Evolutionary conservation across 2,888 invertebrate genomes (phyloP), one percentile per base, ranked within the genome.

Genomic region (Dasypogon diadema): DNA sequence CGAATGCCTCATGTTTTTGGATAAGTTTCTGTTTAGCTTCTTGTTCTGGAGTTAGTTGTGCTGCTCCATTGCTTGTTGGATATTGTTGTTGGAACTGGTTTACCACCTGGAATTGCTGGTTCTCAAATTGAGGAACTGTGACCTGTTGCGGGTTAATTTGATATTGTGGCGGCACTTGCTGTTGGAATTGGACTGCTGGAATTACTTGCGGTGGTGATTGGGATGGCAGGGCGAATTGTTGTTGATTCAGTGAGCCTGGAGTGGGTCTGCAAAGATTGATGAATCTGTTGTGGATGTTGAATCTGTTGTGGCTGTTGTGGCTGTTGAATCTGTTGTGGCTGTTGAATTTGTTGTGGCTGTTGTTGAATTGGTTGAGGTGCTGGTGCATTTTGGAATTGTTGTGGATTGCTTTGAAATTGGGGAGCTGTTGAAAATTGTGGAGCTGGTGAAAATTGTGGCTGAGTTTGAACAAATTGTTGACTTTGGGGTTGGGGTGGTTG

Each of bases 1-100:
- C 89, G 80, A 93, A 91, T 79, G 93, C 90, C 80, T 93, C 93
- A 79, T 92, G 92, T 81, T 92, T 92, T 80, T 92, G 91, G 77
- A 92, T 92, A 2, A 92, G 88, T 78, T 91, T 89, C 80, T 92
- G 91, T 79, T 92, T 89, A 79, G 93, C 92, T 80, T 91, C 89
- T 58, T 92, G 89, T 79, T 93, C 92, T 79, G 68, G 55, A 8
- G 65, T 24, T 6, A 76, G 14, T 22, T 12, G 2, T 2, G 34
- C 4, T 3, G 42, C 42, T 1, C 37, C 55, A 65, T 26, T 14
- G 46, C 37, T 55, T 60, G 56, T 60, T 42, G 58, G 42, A 12
- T 30, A 34, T 12, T 37, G 30, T n/a, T 46, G 68, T 14, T 51
- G 54, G 21, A 42, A 70, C n/a, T 54, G 70, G 34, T 65, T 48